Conservation (phyloP, 2,888 invertebrate genomes). For the Spilarctia lutea region DNA sequence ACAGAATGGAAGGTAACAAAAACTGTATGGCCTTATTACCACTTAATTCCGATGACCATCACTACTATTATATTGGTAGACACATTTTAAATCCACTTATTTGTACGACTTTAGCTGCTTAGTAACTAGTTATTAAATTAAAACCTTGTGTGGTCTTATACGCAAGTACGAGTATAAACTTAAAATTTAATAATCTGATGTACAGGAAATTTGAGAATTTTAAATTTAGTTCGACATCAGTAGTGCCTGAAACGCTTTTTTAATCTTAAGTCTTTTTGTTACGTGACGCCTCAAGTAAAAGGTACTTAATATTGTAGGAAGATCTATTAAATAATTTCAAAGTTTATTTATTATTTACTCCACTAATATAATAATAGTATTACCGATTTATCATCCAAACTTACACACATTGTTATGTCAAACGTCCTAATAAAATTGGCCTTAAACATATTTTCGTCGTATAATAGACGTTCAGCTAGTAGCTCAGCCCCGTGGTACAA, state of each 20-base stretch:
- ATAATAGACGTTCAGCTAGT: too few species aligned
- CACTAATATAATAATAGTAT: not conserved
- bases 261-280: not conserved
- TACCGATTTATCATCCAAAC: too few species aligned
- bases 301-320: not conserved
- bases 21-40: constrained; percentile 42
- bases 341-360: not conserved
- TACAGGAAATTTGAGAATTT: not conserved
- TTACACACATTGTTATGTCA: too few species aligned
- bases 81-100: constrained; percentile 13
- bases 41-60: constrained; percentile 46
- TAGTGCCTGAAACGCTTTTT: not conserved
- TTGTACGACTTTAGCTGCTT: constrained; percentile 12
- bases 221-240: not conserved
- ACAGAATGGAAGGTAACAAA: constrained; percentile 43
- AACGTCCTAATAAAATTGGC: too few species aligned
- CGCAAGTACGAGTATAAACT: not conserved
- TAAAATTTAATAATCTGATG: not conserved
- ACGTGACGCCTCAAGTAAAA: not conserved
- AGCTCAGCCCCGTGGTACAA: too few species aligned
- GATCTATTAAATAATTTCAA: not conserved
- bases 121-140: constrained; percentile 1
- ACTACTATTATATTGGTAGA: constrained; percentile 19
- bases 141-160: constrained; percentile 16
- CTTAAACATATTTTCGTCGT: too few species aligned